These are phyloP conservation scores for Echeneis naucrates DNA, from an alignment of 2,797 vertebrate genomes.

Conservation along the genomic window DNA sequence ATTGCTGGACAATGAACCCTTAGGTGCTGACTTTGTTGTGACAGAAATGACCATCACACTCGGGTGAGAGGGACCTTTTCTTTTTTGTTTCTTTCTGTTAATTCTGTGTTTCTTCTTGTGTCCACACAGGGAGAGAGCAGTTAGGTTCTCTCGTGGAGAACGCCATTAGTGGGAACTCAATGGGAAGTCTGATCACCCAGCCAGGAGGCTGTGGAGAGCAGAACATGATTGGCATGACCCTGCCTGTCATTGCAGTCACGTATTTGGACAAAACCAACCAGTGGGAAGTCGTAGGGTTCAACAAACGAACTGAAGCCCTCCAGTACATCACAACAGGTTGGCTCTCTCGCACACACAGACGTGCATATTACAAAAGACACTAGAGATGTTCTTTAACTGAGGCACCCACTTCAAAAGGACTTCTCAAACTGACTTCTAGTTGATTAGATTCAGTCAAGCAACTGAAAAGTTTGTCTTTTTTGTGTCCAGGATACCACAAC, in stretches of 20 bases:
- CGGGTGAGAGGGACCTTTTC: background rate
- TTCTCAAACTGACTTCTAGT: background rate
- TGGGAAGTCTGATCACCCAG: constrained; percentile 85
- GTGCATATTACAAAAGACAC: too few relatives aligned
- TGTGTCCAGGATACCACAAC: constrained; percentile 31
- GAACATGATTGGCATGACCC: constrained; percentile 88
- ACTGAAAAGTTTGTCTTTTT: background rate
- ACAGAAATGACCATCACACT: background rate
- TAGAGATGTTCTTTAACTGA: too few relatives aligned
- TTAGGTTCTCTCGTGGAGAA: constrained; percentile 82
- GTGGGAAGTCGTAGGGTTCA: constrained; percentile 86
- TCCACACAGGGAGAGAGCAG: constrained; percentile 73
- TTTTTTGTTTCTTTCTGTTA: background rate
- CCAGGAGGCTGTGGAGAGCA: constrained; percentile 89
- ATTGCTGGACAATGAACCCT: background rate
- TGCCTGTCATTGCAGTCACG: constrained; percentile 87
- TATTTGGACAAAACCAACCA: constrained; percentile 89
- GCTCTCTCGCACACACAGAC: constrained; percentile 33
- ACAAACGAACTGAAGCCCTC: constrained; percentile 76
- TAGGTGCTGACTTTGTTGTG: background rate
- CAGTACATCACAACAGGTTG: constrained; percentile 85
- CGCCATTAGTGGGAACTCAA: constrained; percentile 79
- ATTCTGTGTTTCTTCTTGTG: too few relatives aligned
- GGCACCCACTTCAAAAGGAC: background rate
- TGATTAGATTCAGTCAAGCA: background rate